A percentile compares a stretch with the other conserved stretches of the same genome.
phyloP scores from a whole-genome alignment of 2,797 vertebrate species.

The Chelonia mydas region DNA sequence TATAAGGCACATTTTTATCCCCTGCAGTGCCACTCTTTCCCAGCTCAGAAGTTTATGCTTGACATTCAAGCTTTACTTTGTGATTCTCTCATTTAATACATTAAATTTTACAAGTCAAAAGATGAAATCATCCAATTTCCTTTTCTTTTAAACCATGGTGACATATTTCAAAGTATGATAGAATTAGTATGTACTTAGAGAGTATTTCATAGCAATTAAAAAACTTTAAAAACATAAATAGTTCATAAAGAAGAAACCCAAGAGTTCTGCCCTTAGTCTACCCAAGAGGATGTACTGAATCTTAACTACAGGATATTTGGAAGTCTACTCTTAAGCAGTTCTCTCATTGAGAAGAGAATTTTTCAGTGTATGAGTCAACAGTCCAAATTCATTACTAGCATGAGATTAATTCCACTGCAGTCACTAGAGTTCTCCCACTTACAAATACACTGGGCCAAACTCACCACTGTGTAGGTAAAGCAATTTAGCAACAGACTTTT shows the following conservation, averaged over 20 bases:
- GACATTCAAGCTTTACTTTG: not conserved
- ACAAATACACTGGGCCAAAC: not conserved
- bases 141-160: not conserved
- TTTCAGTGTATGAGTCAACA: not conserved
- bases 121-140: not conserved
- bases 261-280: not conserved
- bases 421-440: not conserved
- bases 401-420: not conserved
- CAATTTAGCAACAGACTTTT: not conserved
- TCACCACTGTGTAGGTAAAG: not conserved
- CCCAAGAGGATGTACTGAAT: not conserved
- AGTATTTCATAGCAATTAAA: not conserved
- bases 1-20: not conserved
- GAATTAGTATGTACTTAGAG: not conserved
- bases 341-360: not conserved
- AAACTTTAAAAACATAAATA: not conserved
- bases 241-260: not conserved
- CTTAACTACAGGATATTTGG: not conserved
- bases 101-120: not conserved
- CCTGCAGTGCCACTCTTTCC: not conserved
- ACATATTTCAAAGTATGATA: not conserved
- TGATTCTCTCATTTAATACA: not conserved
- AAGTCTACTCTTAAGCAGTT: slow-evolving; percentile 7
- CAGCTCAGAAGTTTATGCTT: not conserved
- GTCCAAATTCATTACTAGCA: not conserved